A percentile compares a stretch with the other conserved stretches of the same genome.
phyloP scores from a whole-genome alignment of 2,113 vertebrate genomes.

The Clarias magur region DNA sequence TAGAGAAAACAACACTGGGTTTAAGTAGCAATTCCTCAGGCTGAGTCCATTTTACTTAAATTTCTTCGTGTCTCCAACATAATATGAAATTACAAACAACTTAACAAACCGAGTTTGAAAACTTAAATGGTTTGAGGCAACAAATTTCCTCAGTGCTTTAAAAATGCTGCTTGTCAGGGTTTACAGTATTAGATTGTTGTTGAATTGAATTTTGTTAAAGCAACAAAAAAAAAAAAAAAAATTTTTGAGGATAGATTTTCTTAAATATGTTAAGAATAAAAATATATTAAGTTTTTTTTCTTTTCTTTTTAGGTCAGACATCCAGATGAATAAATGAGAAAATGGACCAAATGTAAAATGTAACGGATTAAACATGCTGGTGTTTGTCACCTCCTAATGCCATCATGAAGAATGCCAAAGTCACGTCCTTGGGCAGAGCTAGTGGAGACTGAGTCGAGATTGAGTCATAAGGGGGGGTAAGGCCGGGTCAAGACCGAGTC shows the following conservation, averaged over 20 bases:
- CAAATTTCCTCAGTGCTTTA: too few species aligned
- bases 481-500: not conserved
- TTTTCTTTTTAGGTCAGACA: not conserved
- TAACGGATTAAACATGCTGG: not conserved
- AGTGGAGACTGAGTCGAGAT: not conserved
- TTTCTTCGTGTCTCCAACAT: too few species aligned
- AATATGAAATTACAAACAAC: too few species aligned
- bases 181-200: not conserved
- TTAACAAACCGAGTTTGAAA: too few species aligned
- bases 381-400: not conserved
- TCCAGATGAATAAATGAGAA: not conserved
- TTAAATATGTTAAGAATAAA: not conserved
- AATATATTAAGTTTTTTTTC: not conserved
- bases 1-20: too few species aligned
- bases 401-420: not conserved
- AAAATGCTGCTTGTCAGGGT: too few species aligned
- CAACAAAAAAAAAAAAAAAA: not conserved
- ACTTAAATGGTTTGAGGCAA: too few species aligned
- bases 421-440: not conserved
- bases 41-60: too few species aligned
- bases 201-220: not conserved
- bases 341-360: not conserved
- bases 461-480: not conserved
- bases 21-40: too few species aligned
- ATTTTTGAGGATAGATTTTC: not conserved